Base-by-base conservation (phyloP, 1,140 invertebrate species). In the Drosophila ogumai region DNA sequence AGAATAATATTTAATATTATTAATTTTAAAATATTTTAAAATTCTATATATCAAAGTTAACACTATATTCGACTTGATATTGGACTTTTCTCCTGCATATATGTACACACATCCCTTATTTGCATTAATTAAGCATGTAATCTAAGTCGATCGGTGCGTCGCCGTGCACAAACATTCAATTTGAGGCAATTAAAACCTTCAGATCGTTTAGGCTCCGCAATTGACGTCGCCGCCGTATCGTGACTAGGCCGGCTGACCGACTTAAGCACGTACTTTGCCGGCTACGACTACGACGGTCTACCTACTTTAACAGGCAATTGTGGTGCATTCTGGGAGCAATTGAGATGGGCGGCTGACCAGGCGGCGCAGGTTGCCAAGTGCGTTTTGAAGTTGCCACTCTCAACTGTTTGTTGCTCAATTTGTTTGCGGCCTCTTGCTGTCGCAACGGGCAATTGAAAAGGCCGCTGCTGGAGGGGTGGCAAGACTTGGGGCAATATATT, bases 161-260 rank as follows among this genome's bases (percentile, higher is more conserved):
- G 82, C 74, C 82, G 78, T 78, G 75, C 65, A 64, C 71, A 85
- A 68, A 69, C 85, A 79, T 85, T 81, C 85, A 90, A 90, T 90
- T 90, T 67, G 85, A 55, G 57, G 78, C 85, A 90, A 90, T 90
- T 90, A 90, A 90, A 90, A 85, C 85, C 85, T 90, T 90, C 85
- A 73, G 63, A 69, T 90, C 85, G 78, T 85, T 90, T 90, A 75
- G 85, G 52, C 78, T 90, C 74, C 49, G 25, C 84, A 88, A 88
- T 90, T 87, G 84, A 87, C 57, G 50, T 50, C 63, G 69, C 57
- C 67, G 63, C 41, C 61, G 59, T 61, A 61, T 75, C 71, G 81
- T 78, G 82, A 71, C 75, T 61, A 71, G 60, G 50, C 43, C 52
- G 38, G 41, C 58, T 65, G 50, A 64, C 63, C 59, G 80, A 76